These are phyloP conservation scores for Philonicus albiceps DNA, from an alignment of 2,888 invertebrate genomes.

Conservation along the genomic window DNA sequence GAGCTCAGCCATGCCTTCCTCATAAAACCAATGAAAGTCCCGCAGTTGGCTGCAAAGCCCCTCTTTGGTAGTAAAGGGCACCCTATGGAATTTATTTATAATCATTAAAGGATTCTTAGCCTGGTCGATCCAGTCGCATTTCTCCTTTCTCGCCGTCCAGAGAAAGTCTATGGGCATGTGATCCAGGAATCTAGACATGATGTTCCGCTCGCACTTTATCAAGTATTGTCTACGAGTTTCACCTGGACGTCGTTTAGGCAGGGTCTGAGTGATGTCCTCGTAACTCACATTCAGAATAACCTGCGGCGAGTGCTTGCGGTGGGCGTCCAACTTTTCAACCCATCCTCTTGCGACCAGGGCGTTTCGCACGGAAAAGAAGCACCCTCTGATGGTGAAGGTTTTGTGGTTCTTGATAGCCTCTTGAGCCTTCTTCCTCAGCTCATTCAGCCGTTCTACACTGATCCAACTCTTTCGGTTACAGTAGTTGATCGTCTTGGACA, in stretches of 20 bases:
- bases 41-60: slow-evolving; percentile 80
- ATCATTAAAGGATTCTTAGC: slow-evolving; percentile 70
- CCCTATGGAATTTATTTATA: slow-evolving; percentile 83
- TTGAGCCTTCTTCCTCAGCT: slow-evolving; percentile 71
- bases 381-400: slow-evolving; percentile 76
- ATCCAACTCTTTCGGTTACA: slow-evolving; percentile 65
- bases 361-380: slow-evolving; percentile 74
- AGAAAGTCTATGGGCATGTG: slow-evolving; percentile 85
- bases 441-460: slow-evolving; percentile 71
- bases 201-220: slow-evolving; percentile 73
- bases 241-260: slow-evolving; percentile 60
- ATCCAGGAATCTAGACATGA: slow-evolving; percentile 79
- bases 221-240: slow-evolving; percentile 67
- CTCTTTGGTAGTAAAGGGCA: slow-evolving; percentile 92
- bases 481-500: slow-evolving; percentile 48
- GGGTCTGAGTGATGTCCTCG: slow-evolving; percentile 55
- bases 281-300: slow-evolving; percentile 56
- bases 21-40: slow-evolving; percentile 87
- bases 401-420: slow-evolving; percentile 71
- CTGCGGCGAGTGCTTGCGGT: slow-evolving; percentile 58
- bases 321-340: slow-evolving; percentile 64
- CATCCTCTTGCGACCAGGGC: slow-evolving; percentile 77
- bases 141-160: slow-evolving; percentile 88
- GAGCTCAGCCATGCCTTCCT: slow-evolving; percentile 79
- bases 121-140: slow-evolving; percentile 64